Conservation (phyloP, 2,113 vertebrate species). For the Candoia aspera region DNA sequence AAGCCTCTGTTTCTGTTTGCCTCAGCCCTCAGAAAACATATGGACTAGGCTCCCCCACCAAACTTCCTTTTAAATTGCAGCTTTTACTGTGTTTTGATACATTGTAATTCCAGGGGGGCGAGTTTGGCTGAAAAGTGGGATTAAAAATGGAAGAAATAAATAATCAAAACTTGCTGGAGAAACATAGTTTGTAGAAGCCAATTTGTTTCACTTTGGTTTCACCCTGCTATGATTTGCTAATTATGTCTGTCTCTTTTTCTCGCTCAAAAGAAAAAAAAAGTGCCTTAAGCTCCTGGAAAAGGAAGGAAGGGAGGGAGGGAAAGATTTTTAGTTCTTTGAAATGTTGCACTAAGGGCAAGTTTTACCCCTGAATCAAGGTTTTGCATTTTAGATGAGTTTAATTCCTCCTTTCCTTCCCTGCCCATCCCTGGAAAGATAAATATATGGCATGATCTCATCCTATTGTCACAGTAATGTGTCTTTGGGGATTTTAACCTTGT, state of each 20-base stretch:
- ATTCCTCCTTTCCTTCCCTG: conserved; percentile 36
- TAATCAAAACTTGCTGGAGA: background rate
- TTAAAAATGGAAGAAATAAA: background rate
- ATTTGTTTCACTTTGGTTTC: background rate
- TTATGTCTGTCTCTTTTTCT: background rate
- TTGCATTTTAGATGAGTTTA: conserved; percentile 42
- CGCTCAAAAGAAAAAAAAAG: conserved; percentile 30
- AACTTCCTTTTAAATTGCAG: background rate
- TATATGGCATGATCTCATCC: conserved; percentile 67
- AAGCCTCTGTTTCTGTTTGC: background rate
- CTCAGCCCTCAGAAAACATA: background rate
- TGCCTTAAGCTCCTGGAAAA: background rate
- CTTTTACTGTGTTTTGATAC: background rate
- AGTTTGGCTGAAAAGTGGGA: background rate
- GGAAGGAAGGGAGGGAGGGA: too few relatives aligned
- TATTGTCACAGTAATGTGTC: conserved; percentile 66
- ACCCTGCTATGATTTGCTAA: background rate
- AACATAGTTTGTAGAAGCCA: background rate
- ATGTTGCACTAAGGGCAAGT: background rate
- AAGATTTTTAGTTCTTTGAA: background rate
- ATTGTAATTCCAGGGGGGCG: background rate
- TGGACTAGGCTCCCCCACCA: background rate
- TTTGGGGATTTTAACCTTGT: conserved; percentile 61
- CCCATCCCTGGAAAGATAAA: conserved; percentile 53
- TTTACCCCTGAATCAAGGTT: conserved; percentile 42